phyloP scores from a whole-genome alignment of 2,888 invertebrate genomes.

The Drosophila flavopinicola region DNA sequence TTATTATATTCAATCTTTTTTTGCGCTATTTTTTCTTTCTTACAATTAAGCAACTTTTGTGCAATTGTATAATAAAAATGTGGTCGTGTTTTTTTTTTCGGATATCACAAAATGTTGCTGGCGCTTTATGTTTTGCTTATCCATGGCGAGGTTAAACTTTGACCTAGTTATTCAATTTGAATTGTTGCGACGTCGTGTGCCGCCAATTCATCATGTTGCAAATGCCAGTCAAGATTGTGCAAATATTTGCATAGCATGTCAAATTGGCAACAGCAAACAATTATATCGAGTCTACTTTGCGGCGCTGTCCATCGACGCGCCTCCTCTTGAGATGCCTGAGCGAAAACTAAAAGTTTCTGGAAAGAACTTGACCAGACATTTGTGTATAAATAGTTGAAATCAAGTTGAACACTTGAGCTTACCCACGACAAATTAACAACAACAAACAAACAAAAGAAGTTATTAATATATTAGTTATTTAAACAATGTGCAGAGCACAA shows the following conservation, averaged over 20 bases:
- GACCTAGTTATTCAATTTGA: constrained; percentile 60
- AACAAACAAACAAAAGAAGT: constrained; percentile 36
- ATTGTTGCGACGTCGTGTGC: constrained; percentile 38
- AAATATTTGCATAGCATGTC: constrained; percentile 51
- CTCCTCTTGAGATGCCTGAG: constrained; percentile 25
- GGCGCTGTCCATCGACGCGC: too few relatives aligned
- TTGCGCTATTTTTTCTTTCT: constrained; percentile 34
- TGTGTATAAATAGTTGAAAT: constrained; percentile 50
- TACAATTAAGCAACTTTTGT: constrained; percentile 60
- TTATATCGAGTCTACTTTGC: constrained; percentile 28
- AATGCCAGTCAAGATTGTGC: constrained; percentile 43
- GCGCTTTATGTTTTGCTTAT: constrained; percentile 20
- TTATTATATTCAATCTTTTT: constrained; percentile 29
- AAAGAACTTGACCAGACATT: constrained; percentile 34
- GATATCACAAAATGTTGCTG: constrained; percentile 45
- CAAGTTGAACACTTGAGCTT: constrained; percentile 29
- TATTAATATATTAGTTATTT: constrained; percentile 54
- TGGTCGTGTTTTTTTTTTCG: constrained; percentile 23
- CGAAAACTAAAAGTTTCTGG: constrained; percentile 38
- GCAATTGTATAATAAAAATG: constrained; percentile 56
- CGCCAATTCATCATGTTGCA: constrained; percentile 56
- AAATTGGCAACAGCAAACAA: constrained; percentile 5
- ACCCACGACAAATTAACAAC: constrained; percentile 25
- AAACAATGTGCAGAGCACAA: constrained; percentile 27
- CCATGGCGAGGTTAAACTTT: constrained; percentile 58